Conservation (phyloP, 2,797 vertebrate species). For the Chrysolophus pictus region DNA sequence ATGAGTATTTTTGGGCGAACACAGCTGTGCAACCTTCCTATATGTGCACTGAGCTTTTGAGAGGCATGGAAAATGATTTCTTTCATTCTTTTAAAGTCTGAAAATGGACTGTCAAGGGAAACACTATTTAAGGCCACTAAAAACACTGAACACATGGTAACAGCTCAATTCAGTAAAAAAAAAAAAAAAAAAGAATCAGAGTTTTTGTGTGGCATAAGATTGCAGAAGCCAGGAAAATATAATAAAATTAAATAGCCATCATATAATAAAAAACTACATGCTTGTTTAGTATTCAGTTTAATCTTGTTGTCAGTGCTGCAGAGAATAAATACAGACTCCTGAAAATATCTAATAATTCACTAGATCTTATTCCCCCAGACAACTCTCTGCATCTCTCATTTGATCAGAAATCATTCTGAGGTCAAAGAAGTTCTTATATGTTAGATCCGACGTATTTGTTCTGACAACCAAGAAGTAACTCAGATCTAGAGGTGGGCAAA, state of each 20-base stretch:
- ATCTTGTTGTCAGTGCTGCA: conserved; percentile 63
- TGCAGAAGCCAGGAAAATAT: conserved; percentile 33
- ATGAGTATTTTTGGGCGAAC: not conserved
- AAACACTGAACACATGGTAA: conserved; percentile 54
- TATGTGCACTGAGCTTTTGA: not conserved
- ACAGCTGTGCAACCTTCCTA: not conserved
- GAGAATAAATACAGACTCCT: conserved; percentile 63
- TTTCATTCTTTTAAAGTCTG: conserved; percentile 41
- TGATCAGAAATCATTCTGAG: conserved; percentile 75
- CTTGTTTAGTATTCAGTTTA: conserved; percentile 65
- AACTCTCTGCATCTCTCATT: conserved; percentile 61
- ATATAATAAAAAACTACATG: conserved; percentile 48
- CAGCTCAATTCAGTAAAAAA: conserved; percentile 13
- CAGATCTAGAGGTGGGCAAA: conserved; percentile 10
- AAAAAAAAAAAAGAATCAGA: not conserved
- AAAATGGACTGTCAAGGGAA: conserved; percentile 45
- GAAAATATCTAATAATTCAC: conserved; percentile 73
- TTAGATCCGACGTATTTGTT: conserved; percentile 63
- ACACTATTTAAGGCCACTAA: conserved; percentile 53
- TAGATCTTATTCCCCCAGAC: conserved; percentile 66
- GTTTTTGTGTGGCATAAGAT: not conserved
- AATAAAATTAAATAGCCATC: conserved; percentile 56
- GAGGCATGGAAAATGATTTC: conserved; percentile 15
- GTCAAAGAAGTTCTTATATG: conserved; percentile 72
- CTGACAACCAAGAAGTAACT: conserved; percentile 25